Conservation (phyloP, 2,797 vertebrate genomes). For the Halcyon leucocephala region DNA sequence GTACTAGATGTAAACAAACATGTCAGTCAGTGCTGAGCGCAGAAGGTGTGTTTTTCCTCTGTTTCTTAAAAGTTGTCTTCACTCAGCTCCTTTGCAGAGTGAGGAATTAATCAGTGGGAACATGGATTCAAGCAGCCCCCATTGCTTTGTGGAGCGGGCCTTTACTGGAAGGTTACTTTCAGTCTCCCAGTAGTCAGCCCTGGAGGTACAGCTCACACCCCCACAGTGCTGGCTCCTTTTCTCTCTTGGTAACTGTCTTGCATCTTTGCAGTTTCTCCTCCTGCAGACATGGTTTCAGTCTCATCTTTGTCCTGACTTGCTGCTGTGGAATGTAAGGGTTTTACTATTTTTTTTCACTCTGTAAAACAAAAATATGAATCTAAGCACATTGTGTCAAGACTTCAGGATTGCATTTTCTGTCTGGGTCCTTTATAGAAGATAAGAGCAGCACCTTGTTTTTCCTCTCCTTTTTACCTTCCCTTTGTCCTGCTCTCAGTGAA, state of each 20-base stretch:
- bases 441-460: conserved; percentile 9
- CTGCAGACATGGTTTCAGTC: conserved; percentile 26
- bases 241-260: conserved; percentile 10
- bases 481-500: conserved; percentile 1
- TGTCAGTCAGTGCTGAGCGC: background rate
- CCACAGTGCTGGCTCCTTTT: background rate
- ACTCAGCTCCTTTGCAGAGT: background rate
- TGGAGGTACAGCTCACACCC: background rate
- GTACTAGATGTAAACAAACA: background rate
- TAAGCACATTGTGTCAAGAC: conserved; percentile 14
- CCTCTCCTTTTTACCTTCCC: background rate
- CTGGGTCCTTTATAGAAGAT: background rate
- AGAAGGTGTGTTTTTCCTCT: background rate
- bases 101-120: background rate
- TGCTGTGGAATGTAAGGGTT: conserved; percentile 40
- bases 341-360: background rate
- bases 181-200: background rate
- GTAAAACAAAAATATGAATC: conserved; percentile 36
- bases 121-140: background rate
- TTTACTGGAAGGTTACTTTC: background rate
- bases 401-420: conserved; percentile 24
- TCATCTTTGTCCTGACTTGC: conserved; percentile 55
- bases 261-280: conserved; percentile 38
- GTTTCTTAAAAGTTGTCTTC: background rate
- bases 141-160: background rate